Evolutionary conservation across 2,797 vertebrate genomes (phyloP).

Genomic region (Pipistrellus pygmaeus): DNA sequence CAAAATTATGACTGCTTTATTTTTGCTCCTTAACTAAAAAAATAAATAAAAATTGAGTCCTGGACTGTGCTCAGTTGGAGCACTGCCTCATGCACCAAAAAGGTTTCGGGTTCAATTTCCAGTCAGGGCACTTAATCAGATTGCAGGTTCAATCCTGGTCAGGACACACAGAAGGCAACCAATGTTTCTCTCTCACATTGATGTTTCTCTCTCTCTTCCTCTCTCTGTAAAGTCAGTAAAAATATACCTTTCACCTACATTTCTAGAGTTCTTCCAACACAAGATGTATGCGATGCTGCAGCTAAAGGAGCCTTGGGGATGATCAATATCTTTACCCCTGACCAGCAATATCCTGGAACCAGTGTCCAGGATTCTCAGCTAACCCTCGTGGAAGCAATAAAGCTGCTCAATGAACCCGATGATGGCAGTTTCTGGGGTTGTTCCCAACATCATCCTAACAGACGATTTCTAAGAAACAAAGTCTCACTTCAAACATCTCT

Average conservation of each 20-base stretch:
- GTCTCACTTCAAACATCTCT: not conserved
- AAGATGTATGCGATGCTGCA: not conserved
- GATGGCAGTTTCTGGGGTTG: not conserved
- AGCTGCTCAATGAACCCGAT: not conserved
- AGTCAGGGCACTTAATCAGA: not conserved
- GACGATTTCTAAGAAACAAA: constrained; percentile 18
- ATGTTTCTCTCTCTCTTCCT: not conserved
- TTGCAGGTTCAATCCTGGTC: not conserved
- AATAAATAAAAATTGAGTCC: not conserved
- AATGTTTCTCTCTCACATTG: not conserved
- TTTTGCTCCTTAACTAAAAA: not conserved
- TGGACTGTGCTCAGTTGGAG: not conserved
- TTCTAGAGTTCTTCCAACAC: constrained; percentile 15
- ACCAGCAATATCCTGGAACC: not conserved
- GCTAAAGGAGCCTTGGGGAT: not conserved
- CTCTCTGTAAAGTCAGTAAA: not conserved
- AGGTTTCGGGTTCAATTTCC: not conserved
- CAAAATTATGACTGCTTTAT: not conserved
- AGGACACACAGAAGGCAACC: not conserved
- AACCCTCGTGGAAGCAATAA: not conserved
- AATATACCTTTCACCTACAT: not conserved
- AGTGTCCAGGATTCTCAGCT: not conserved
- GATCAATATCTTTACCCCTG: not conserved
- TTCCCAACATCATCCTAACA: not conserved
- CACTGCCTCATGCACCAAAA: not conserved